Conservation (phyloP, 2,113 vertebrate species). For the Cathartes aura region DNA sequence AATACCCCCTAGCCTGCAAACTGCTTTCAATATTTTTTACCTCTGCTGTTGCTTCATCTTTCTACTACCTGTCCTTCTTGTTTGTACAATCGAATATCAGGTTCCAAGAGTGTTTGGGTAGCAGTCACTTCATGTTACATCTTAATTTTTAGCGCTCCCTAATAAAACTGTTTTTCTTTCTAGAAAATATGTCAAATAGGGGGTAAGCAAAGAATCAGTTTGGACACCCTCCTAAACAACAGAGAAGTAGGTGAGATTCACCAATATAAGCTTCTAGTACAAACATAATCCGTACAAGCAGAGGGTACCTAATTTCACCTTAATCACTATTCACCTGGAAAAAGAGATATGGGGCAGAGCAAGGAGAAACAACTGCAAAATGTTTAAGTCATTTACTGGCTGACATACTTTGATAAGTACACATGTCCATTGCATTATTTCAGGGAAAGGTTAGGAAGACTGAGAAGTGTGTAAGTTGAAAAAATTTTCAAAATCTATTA, state of each 20-base stretch:
- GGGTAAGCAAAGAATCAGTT: not conserved
- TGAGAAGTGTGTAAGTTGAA: not conserved
- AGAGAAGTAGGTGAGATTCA: not conserved
- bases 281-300: not conserved
- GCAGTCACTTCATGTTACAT: not conserved
- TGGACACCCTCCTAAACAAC: not conserved
- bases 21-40: not conserved
- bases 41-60: not conserved
- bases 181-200: not conserved
- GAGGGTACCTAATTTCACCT: not conserved
- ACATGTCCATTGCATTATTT: not conserved
- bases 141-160: accelerated
- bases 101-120: not conserved
- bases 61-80: not conserved
- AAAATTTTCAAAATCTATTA: not conserved
- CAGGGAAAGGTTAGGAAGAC: not conserved
- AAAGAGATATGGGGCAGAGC: accelerated
- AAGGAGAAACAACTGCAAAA: not conserved
- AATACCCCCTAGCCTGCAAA: accelerated
- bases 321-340: not conserved
- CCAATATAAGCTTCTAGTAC: not conserved
- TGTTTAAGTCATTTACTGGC: not conserved
- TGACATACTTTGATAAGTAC: not conserved
- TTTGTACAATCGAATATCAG: not conserved
- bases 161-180: not conserved